These are phyloP conservation scores for Actias luna DNA, from an alignment of 2,888 invertebrate species.

Conservation along the genomic window DNA sequence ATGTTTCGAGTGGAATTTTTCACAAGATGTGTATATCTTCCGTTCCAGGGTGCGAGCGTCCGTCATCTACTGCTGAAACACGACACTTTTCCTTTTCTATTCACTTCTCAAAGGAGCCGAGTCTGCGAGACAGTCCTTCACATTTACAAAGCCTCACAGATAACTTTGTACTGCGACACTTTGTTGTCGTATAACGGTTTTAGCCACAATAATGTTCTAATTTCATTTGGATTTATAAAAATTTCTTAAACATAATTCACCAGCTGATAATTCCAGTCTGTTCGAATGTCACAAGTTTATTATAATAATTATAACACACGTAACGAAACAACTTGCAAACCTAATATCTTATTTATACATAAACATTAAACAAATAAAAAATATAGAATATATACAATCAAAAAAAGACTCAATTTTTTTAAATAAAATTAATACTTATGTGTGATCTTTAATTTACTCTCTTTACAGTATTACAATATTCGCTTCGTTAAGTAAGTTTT, in stretches of 20 bases:
- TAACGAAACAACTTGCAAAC: no score
- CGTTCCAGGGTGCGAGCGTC: conserved; percentile 4
- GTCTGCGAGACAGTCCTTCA: conserved; percentile 30
- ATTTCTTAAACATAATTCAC: conserved; percentile 14
- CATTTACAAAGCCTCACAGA: conserved; percentile 37
- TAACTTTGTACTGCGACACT: conserved; percentile 54
- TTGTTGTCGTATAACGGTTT: conserved; percentile 48
- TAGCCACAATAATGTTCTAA: background rate
- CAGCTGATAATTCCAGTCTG: no score
- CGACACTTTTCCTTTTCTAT: conserved; percentile 36
- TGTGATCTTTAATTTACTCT: no score
- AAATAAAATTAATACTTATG: no score
- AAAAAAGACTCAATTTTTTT: no score
- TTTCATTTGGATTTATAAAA: conserved; percentile 31
- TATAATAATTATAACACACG: no score
- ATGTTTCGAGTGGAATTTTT: conserved; percentile 21
- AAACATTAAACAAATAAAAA: no score
- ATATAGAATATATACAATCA: no score
- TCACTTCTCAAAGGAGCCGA: conserved; percentile 28
- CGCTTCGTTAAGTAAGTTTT: background rate
- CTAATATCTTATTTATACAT: no score
- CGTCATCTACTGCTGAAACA: conserved; percentile 23
- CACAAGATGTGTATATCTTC: background rate
- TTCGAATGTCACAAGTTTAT: no score
- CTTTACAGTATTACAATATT: background rate